Base-by-base conservation (phyloP, 2,113 vertebrate species). In the Pseudolaguvia tuberculata region DNA sequence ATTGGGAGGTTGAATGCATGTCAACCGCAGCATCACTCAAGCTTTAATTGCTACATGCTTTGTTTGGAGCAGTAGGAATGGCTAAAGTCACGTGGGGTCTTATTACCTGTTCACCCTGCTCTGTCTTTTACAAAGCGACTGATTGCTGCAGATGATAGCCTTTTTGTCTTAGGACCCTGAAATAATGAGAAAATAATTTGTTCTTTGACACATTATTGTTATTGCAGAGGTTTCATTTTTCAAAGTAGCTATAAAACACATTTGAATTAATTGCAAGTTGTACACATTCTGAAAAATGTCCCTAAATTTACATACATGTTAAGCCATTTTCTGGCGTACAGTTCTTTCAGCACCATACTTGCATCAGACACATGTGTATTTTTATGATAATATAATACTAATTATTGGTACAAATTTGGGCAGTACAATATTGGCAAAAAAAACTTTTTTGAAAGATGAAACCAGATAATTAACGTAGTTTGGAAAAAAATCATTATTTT, bases 61-160 rank as follows among this genome's bases (percentile, higher is more conserved):
- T 73, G 63, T 31, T 14, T 1, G 25, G 74, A 77, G 80, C 12
- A n/a, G 80, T 57, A 42, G 9, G 61, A 79, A 78, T 68, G 78
- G 80, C 77, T 8, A 1, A 20, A 71, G 71, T 79, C 78, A 75
- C 66, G 42, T 62, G 42, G 55, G 15, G n/a, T 81, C 76, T 71
- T 68, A 23, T 77, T 74, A 74, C 77, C 77, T 69, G 25, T 47
- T 74, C n/a, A 23, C 18, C 52, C 56, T 4, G 35, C 59, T 12
- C 70, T 61, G 3, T 55, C 52, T 79, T 72, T 70, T 67, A 51
- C n/a, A 55, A 20, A 39, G 69, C 68, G 63, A 62, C 39, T 35
- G 42, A 42, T 59, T 67, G 29, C n/a, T 52, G 9, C 20, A 55
- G 23, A 53, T 67, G 4, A 58, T 45, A 42, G n/a, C 8, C 10